Conservation (phyloP, 2,888 invertebrate genomes). For the Keiferia lycopersicella region DNA sequence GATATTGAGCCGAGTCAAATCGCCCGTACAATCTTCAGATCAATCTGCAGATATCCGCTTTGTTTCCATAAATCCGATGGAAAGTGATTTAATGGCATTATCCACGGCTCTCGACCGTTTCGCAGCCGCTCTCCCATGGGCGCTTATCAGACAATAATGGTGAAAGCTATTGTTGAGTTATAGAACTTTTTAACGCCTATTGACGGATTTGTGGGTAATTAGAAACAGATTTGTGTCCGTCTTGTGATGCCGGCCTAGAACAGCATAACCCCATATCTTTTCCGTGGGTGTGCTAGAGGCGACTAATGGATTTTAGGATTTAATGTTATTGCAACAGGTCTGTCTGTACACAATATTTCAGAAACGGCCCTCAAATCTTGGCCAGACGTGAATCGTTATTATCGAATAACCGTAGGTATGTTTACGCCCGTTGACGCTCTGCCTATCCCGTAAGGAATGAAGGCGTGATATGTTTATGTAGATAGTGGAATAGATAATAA, state of each 20-base stretch:
- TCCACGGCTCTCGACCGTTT: conserved; percentile 33
- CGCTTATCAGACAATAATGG: conserved; percentile 31
- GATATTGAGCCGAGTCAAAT: conserved; percentile 17
- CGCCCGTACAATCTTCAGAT: conserved; percentile 28
- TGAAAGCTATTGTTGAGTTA: conserved; percentile 41
- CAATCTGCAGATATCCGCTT: conserved; percentile 29
- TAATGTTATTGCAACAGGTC: too few relatives aligned
- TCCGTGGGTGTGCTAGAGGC: conserved; percentile 13
- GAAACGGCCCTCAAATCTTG: too few relatives aligned
- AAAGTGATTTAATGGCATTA: conserved; percentile 39
- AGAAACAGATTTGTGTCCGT: neutral
- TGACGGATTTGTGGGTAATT: conserved; percentile 2
- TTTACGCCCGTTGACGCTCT: too few relatives aligned
- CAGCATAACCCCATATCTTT: too few relatives aligned
- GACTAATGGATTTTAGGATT: too few relatives aligned
- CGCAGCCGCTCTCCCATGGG: conserved; percentile 24
- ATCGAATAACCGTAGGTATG: too few relatives aligned
- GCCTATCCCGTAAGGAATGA: too few relatives aligned
- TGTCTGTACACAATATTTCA: too few relatives aligned
- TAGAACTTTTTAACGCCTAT: conserved; percentile 27
- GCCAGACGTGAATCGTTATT: too few relatives aligned
- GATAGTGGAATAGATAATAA: too few relatives aligned
- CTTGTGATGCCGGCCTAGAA: too few relatives aligned
- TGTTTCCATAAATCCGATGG: conserved; percentile 30
- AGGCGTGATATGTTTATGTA: too few relatives aligned